phyloP scores from a whole-genome alignment of 2,113 vertebrate genomes.

The Hippocampus comes region DNA sequence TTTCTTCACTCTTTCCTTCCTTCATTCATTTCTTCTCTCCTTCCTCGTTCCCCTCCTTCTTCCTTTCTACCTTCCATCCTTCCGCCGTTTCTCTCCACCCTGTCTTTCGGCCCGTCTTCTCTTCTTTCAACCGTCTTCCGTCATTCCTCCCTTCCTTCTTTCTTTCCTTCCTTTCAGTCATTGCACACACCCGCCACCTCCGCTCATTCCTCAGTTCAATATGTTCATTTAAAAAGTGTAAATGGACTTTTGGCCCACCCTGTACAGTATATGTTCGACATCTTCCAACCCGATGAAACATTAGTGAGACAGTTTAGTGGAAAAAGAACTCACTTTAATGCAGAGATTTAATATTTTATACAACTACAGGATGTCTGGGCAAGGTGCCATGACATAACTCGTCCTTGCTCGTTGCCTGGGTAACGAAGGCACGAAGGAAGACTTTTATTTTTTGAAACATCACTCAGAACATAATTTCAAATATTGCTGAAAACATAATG shows the following conservation, averaged over 20 bases:
- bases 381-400: slow-evolving; percentile 1
- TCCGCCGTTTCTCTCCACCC: no score
- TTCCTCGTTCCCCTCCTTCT: no score
- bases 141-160: background rate
- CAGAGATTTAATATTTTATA: background rate
- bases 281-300: background rate
- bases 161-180: background rate
- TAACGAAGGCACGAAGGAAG: background rate
- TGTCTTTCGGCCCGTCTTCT: no score
- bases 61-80: no score
- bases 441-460: no score
- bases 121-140: no score
- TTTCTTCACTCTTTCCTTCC: no score
- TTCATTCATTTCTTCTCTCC: no score
- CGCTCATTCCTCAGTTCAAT: background rate
- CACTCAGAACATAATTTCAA: background rate
- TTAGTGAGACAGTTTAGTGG: background rate
- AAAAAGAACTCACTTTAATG: background rate
- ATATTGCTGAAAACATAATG: background rate
- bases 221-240: background rate
- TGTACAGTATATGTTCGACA: background rate
- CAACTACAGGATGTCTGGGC: background rate
- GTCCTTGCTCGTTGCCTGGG: background rate
- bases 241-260: background rate
- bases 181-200: background rate